Evolutionary conservation across 2,113 vertebrate species (phyloP).

Genomic region (Callocephalon fimbriatum): DNA sequence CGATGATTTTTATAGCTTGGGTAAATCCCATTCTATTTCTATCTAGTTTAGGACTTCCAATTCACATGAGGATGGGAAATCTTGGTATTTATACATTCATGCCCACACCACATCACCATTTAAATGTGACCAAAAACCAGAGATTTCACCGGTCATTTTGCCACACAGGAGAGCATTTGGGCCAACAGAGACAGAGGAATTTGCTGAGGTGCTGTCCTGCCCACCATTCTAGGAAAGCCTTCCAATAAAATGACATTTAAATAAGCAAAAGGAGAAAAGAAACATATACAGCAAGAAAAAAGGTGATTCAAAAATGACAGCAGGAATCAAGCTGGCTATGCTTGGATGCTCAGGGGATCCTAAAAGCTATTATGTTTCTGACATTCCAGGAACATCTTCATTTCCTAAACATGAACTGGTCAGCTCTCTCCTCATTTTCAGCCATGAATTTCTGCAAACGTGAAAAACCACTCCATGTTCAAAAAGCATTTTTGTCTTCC

Average conservation of each 20-base stretch:
- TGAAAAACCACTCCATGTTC: neutral
- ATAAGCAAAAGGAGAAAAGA: neutral
- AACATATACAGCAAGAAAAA: neutral
- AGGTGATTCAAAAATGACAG: constrained; percentile 7
- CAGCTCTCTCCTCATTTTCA: neutral
- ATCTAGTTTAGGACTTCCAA: neutral
- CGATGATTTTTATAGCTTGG: neutral
- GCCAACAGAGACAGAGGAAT: neutral
- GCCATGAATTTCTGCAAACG: neutral
- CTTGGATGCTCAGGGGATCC: neutral
- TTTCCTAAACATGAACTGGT: neutral
- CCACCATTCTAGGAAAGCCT: neutral
- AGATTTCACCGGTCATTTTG: neutral
- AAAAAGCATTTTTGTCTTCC: neutral
- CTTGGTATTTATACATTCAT: neutral
- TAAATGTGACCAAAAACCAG: neutral
- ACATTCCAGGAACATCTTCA: neutral
- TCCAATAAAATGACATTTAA: neutral
- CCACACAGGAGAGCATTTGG: neutral
- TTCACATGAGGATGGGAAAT: neutral
- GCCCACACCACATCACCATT: neutral
- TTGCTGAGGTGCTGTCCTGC: neutral
- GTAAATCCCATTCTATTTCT: neutral
- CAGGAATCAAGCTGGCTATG: neutral
- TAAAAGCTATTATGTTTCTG: neutral